Evolutionary conservation across 2,797 vertebrate genomes (phyloP), one percentile per base, ranked within the genome.

Genomic region (Notolepis coatsorum): DNA sequence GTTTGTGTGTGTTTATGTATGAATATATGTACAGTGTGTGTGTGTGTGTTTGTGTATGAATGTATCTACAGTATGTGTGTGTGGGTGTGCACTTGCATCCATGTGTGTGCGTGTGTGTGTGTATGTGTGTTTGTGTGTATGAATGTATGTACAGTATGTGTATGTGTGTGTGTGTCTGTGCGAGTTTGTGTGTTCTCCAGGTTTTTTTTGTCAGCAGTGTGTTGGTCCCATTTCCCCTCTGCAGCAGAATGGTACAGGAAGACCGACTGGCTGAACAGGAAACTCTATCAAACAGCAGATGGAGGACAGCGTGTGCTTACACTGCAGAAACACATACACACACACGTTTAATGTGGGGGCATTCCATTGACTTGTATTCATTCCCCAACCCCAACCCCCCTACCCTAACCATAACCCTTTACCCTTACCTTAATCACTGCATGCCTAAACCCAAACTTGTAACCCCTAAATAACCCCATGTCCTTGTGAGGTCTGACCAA

Each of bases 241-340:
- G 75, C 69, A 85, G 73, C 71, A 17, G 62, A 77, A 73, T 45
- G 12, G 58, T 60, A 82, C 90, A 93, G 91, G 92, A 92, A 93
- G 84, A 53, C 76, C 65, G 69, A 75, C 69, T 61, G 84, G 79
- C 88, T 80, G 76, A 75, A 84, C 81, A 89, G 88, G 87, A 91
- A 89, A 91, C 80, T 80, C 77, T 82, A 82, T 91, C 87, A 84
- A 86, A 75, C 81, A 76, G 80, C 90, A 92, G 91, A 90, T 91
- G 91, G 89, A 81, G 85, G 85, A 88, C 88, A 87, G 83, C 89
- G 76, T 92, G 88, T 88, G 90, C 88, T 90, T 88, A 88, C 84
- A 71, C 64, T 78, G 89, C 87, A 90, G 56, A 86, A 88, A 84
- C 64, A 62, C 52, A 62, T 74, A 68, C 30, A 53, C 47, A 60